phyloP scores from a whole-genome alignment of 2,888 invertebrate genomes.

The Fissipunctia ypsillon region DNA sequence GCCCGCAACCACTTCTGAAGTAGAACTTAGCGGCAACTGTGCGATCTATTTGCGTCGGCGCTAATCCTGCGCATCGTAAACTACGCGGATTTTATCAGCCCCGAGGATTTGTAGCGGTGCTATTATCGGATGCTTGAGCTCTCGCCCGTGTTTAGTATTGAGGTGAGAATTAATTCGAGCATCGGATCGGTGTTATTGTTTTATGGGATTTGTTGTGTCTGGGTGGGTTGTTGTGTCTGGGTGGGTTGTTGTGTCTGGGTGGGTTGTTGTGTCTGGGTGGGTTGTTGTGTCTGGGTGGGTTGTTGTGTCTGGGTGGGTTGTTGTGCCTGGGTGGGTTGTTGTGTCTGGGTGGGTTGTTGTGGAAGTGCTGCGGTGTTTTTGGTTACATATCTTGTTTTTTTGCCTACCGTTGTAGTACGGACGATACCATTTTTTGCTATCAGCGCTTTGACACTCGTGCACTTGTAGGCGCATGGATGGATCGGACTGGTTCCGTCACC shows the following conservation, averaged over 20 bases:
- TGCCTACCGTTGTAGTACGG: not conserved
- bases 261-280: conserved; percentile 32
- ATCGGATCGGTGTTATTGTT: conserved; percentile 21
- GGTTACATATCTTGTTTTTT: not conserved
- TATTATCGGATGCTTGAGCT: conserved; percentile 55
- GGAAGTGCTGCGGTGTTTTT: conserved; percentile 14
- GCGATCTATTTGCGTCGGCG: conserved; percentile 79
- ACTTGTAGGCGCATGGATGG: not conserved
- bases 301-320: conserved; percentile 30
- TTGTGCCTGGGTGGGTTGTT: too few relatives aligned
- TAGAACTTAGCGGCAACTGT: conserved; percentile 71
- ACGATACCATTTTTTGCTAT: not conserved
- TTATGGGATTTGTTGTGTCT: conserved; percentile 32
- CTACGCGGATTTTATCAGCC: conserved; percentile 58
- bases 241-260: conserved; percentile 32
- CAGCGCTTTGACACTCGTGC: not conserved
- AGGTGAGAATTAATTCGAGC: conserved; percentile 42
- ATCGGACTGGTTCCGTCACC: not conserved
- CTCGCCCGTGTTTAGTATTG: conserved; percentile 26
- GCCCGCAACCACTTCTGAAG: conserved; percentile 74
- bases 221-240: conserved; percentile 29
- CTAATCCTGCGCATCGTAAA: conserved; percentile 65
- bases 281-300: conserved; percentile 33
- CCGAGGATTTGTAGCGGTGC: conserved; percentile 50
- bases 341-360: conserved; percentile 7